Evolutionary conservation across 2,888 invertebrate species (phyloP).

Genomic region (Perizoma flavofasciatum): DNA sequence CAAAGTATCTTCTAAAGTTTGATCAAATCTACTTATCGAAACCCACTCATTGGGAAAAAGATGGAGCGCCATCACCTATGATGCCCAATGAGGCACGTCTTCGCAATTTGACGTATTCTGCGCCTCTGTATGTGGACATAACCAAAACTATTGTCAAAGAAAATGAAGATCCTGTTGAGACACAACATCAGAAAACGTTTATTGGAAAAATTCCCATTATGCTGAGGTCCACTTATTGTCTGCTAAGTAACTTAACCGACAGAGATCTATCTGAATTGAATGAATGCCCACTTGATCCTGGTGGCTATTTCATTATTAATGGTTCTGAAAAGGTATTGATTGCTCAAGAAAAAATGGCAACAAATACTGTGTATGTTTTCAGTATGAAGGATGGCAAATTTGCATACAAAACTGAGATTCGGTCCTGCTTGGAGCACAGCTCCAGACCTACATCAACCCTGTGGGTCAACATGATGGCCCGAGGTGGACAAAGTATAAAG

Average conservation of each 20-base stretch:
- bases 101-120: slow-evolving; percentile 98
- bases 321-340: slow-evolving; percentile 99
- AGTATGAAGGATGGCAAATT: slow-evolving; percentile 99
- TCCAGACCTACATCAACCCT: slow-evolving; percentile 98
- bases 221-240: slow-evolving; percentile 98
- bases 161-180: slow-evolving; percentile 94
- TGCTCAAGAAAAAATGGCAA: slow-evolving; percentile 99
- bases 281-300: slow-evolving; percentile 99
- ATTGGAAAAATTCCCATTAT: slow-evolving; percentile 99
- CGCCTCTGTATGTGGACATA: slow-evolving; percentile 99
- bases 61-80: slow-evolving; percentile 99
- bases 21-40: slow-evolving; percentile 99
- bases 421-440: slow-evolving; percentile 89
- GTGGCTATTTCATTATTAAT: slow-evolving; percentile 99
- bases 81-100: slow-evolving; percentile 99
- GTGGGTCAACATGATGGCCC: slow-evolving; percentile 99
- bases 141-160: slow-evolving; percentile 97
- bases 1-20: slow-evolving; percentile 96
- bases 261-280: slow-evolving; percentile 99
- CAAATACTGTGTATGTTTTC: slow-evolving; percentile 99
- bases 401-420: slow-evolving; percentile 98
- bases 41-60: slow-evolving; percentile 99
- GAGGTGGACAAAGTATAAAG: slow-evolving; percentile 99
- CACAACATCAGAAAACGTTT: slow-evolving; percentile 89
- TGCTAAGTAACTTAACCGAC: slow-evolving; percentile 97